Evolutionary conservation across 2,888 invertebrate genomes (phyloP).

Genomic region (Gandaritis pyraliata): DNA sequence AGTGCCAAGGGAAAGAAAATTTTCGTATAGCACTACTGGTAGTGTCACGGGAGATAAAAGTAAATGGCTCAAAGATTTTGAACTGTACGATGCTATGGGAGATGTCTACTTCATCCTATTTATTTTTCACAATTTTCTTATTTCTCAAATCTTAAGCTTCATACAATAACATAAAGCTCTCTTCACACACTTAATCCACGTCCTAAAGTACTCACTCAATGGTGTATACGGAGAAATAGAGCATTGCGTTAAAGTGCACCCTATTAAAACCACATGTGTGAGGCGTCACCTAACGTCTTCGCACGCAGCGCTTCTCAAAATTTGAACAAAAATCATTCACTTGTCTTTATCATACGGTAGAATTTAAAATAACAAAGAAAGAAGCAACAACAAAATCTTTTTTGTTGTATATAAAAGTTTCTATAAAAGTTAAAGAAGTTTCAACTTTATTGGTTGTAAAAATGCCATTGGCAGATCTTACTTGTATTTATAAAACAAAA

Average conservation of each 20-base stretch:
- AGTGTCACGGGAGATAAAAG: no score
- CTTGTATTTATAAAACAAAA: no score
- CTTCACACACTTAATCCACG: constrained; percentile 39
- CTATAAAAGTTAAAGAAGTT: no score
- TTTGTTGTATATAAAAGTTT: no score
- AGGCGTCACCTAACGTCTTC: constrained; percentile 63
- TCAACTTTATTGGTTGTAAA: no score
- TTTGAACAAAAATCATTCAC: constrained; percentile 23
- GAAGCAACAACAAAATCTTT: no score
- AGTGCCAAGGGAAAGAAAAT: no score
- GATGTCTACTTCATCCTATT: no score
- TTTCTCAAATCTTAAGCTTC: background rate
- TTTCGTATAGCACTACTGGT: no score
- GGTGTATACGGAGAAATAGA: constrained; percentile 62
- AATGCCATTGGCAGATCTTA: no score
- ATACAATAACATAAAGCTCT: constrained; percentile 27
- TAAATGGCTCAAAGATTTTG: no score
- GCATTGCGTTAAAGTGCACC: constrained; percentile 74
- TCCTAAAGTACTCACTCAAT: constrained; percentile 60
- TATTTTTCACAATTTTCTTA: background rate
- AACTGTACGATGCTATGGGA: no score
- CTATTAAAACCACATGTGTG: constrained; percentile 79
- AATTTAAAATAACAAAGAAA: background rate
- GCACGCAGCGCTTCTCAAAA: constrained; percentile 56
- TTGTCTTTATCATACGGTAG: background rate